Conservation (phyloP, 1,140 invertebrate species). For the Eumeta japonica region DNA sequence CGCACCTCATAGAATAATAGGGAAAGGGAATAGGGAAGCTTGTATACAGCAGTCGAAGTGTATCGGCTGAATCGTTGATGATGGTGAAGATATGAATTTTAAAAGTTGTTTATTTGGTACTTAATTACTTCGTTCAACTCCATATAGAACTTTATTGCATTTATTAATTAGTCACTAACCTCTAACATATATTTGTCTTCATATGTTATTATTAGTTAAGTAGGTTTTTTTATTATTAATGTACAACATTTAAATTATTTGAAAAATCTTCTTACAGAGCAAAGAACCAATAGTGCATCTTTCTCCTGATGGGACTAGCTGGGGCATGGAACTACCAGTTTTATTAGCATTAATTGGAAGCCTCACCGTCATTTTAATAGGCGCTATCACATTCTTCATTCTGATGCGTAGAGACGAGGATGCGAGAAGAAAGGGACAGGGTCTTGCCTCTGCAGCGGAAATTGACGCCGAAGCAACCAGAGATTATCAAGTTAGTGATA, state of each 20-base stretch:
- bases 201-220: too few relatives aligned
- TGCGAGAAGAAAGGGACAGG: constrained; percentile 69
- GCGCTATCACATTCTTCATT: constrained; percentile 68
- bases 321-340: constrained; percentile 60
- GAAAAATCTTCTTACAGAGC: constrained; percentile 18
- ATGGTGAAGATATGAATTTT: too few relatives aligned
- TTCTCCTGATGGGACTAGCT: constrained; percentile 31
- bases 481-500: constrained; percentile 79
- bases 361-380: constrained; percentile 65
- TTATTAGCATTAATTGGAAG: constrained; percentile 42
- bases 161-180: too few relatives aligned
- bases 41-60: too few relatives aligned
- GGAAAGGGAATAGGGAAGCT: too few relatives aligned
- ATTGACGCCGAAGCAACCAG: constrained; percentile 85
- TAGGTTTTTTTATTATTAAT: too few relatives aligned
- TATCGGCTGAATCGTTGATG: too few relatives aligned
- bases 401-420: constrained; percentile 72
- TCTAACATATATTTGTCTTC: too few relatives aligned
- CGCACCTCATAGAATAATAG: too few relatives aligned
- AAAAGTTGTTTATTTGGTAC: too few relatives aligned
- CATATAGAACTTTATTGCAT: too few relatives aligned
- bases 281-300: constrained; percentile 34
- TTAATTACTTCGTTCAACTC: too few relatives aligned
- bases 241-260: not conserved
- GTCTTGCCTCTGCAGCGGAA: constrained; percentile 61